Evolutionary conservation across 2,888 invertebrate genomes (phyloP), one percentile per base, ranked within the genome.

Genomic region (Celastrina argiolus): DNA sequence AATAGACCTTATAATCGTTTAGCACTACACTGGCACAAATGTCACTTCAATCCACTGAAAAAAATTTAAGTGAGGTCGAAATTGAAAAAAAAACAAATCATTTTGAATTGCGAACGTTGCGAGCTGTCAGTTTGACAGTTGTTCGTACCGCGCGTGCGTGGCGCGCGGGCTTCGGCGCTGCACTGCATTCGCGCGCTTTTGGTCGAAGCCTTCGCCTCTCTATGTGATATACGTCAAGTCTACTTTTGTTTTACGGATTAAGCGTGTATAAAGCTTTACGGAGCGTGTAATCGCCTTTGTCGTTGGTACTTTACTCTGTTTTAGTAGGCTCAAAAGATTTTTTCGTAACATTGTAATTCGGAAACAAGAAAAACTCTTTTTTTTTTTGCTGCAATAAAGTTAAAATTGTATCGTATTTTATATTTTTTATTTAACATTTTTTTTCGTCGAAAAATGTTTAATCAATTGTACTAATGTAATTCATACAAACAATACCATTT

Each of bases 171-270:
- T 81, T 83, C 88, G 82, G 85, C 88, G 84, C 87, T 80, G 83
- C 84, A 91, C 91, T 91, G 90, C 85, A 85, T 90, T 89, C 88
- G 88, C 91, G 90, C 89, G 89, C 90, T 89, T 89, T 91, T 88
- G 78, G 78, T 84, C 78, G 79, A 84, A 86, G 85, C 88, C 87
- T 86, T 83, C 85, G 84, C 85, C 85, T 87, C 79, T 79, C 76
- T 79, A 77, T 45, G 5, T 31, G 31, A 31, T 36, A 36, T 12
- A 36, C 36, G 36, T 36, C 36, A 36, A 36, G 36, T 45, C 45
- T 7, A 51, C 51, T 51, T 51, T 81, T 83, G 82, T 79, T 83
- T 84, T 75, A 83, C 81, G 85, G 84, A 87, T 85, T 85, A 85
- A 81, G 78, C 81, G 78, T 83, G 81, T 84, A 82, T 83, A 82